Evolutionary conservation across 1,140 invertebrate genomes (phyloP).

Genomic region (Panagrolaimus sp.): DNA sequence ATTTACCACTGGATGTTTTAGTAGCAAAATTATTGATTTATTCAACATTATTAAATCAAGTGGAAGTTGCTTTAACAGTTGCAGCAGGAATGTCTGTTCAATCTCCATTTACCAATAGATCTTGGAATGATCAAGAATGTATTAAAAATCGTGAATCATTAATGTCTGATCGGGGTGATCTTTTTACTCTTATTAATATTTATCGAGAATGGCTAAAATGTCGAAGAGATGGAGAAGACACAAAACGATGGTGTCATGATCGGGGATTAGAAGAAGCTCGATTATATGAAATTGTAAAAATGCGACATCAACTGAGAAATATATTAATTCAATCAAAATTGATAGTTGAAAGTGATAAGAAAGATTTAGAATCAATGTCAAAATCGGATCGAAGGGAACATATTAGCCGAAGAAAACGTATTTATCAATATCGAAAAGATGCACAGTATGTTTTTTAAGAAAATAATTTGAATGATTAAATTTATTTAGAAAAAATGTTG

Average conservation of each 20-base stretch:
- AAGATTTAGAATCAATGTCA: conserved; percentile 35
- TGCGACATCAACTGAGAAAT: conserved; percentile 33
- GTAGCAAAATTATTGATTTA: conserved; percentile 62
- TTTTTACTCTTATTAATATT: conserved; percentile 79
- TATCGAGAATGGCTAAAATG: conserved; percentile 63
- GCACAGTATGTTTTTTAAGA: not conserved
- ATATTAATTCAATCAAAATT: conserved; percentile 41
- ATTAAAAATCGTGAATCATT: conserved; percentile 73
- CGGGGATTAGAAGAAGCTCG: conserved; percentile 42
- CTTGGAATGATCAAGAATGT: conserved; percentile 49
- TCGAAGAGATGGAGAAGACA: conserved; percentile 33
- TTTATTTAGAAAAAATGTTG: conserved; percentile 37
- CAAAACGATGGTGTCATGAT: conserved; percentile 35
- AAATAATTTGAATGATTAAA: conserved; percentile 23
- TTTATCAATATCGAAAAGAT: conserved; percentile 32
- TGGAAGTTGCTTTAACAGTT: conserved; percentile 79
- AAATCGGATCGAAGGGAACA: conserved; percentile 28
- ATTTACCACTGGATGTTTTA: conserved; percentile 84
- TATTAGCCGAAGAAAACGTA: conserved; percentile 21
- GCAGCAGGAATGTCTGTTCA: conserved; percentile 87
- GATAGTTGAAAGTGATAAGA: conserved; percentile 2
- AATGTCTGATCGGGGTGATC: conserved; percentile 89
- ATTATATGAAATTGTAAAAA: conserved; percentile 41
- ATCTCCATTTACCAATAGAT: conserved; percentile 80
- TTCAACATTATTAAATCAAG: conserved; percentile 5